phyloP scores from a whole-genome alignment of 1,140 invertebrate species.

The Zophobas atratus region DNA sequence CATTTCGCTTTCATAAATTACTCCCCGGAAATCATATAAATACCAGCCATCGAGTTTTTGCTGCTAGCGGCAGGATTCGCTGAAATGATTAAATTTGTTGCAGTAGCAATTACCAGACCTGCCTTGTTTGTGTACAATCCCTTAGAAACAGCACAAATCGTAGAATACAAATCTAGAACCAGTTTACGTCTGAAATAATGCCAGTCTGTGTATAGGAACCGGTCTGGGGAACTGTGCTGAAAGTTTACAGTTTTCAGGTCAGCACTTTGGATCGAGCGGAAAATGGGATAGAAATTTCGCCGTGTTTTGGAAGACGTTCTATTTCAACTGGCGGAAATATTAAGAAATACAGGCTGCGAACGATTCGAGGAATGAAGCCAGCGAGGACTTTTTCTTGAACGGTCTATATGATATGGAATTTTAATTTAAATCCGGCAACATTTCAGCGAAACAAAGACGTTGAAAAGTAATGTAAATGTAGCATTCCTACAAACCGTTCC shows the following conservation, averaged over 20 bases:
- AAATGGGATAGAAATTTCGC: slow-evolving; percentile 15
- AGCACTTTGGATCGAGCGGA: slow-evolving; percentile 22
- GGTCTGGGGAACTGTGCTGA: slow-evolving; percentile 20
- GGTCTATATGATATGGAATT: slow-evolving; percentile 29
- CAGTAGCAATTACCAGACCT: slow-evolving; percentile 39
- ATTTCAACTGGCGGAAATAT: slow-evolving; percentile 3
- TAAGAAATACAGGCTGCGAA: background rate
- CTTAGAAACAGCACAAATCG: slow-evolving; percentile 36
- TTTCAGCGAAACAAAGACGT: slow-evolving; percentile 13
- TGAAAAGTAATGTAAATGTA: slow-evolving; percentile 46
- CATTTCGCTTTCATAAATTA: slow-evolving; percentile 12
- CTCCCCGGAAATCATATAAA: slow-evolving; percentile 9
- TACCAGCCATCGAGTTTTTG: slow-evolving; percentile 33
- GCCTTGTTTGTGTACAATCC: slow-evolving; percentile 42
- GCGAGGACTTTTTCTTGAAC: background rate
- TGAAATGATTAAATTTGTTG: slow-evolving; percentile 42
- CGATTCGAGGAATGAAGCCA: slow-evolving; percentile 15
- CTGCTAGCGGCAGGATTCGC: slow-evolving; percentile 27
- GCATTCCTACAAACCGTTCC: slow-evolving; percentile 32
- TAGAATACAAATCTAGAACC: slow-evolving; percentile 41
- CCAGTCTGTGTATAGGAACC: slow-evolving; percentile 17
- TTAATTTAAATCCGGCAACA: slow-evolving; percentile 34
- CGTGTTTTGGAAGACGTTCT: slow-evolving; percentile 14
- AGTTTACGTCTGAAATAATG: slow-evolving; percentile 39
- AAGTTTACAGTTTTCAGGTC: slow-evolving; percentile 39